These are phyloP conservation scores for Gila robusta DNA, from an alignment of 2,797 vertebrate species.

Conservation along the genomic window DNA sequence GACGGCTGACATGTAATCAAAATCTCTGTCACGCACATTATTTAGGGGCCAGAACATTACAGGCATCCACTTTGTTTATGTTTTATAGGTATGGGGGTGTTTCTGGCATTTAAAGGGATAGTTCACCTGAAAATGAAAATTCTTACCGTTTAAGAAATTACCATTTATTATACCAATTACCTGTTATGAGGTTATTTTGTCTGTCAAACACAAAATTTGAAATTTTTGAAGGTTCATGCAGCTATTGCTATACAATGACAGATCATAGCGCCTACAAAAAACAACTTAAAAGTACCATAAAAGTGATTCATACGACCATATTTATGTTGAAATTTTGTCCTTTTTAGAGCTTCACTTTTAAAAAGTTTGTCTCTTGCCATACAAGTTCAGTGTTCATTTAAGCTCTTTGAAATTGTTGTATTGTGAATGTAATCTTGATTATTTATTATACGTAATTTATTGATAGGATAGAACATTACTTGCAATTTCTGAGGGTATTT, in stretches of 20 bases:
- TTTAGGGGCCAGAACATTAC: background rate
- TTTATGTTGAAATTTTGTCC: background rate
- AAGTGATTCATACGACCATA: too few relatives aligned
- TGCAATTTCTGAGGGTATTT: background rate
- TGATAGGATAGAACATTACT: background rate
- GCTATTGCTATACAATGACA: background rate
- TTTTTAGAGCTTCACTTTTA: constrained; percentile 4
- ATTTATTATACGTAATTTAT: background rate
- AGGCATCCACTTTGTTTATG: constrained; percentile 38
- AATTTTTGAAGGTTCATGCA: background rate
- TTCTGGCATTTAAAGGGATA: constrained; percentile 30
- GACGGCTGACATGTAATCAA: background rate
- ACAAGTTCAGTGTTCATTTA: background rate
- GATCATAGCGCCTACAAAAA: background rate
- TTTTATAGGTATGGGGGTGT: constrained; percentile 24
- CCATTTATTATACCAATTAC: constrained; percentile 22
- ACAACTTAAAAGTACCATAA: background rate
- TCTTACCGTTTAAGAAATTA: constrained; percentile 4
- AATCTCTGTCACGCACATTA: constrained; percentile 4
- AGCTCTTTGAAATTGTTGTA: background rate
- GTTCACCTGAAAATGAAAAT: background rate
- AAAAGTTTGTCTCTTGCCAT: too few relatives aligned
- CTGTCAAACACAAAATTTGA: background rate
- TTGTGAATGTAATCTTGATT: background rate
- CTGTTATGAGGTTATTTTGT: background rate